phyloP scores from a whole-genome alignment of 2,113 vertebrate species.

The Stomatorhinus ivindoensis region DNA sequence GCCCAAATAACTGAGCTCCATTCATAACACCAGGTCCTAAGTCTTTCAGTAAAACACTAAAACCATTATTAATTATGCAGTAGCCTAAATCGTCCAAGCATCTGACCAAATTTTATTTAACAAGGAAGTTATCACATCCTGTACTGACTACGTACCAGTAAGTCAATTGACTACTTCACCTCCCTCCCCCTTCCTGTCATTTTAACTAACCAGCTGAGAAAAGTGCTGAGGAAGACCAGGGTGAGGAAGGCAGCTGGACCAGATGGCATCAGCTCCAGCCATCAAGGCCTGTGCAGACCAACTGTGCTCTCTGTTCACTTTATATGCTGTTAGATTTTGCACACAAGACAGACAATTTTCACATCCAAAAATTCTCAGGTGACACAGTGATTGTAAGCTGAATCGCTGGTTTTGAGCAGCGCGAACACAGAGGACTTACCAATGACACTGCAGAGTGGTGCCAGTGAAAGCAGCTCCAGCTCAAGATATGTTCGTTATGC shows the following conservation, averaged over 20 bases:
- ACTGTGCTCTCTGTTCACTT: not conserved
- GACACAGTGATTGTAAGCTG: not conserved
- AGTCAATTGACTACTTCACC: not conserved
- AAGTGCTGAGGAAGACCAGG: not conserved
- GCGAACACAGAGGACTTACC: not conserved
- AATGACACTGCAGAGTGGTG: not conserved
- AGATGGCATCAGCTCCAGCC: not conserved
- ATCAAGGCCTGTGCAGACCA: not conserved
- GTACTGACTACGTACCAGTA: not conserved
- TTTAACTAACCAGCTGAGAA: not conserved
- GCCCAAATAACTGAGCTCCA: not conserved
- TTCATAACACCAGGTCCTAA: not conserved
- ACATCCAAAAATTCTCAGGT: not conserved
- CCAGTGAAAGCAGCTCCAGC: not conserved
- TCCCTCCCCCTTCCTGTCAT: not conserved
- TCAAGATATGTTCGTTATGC: not conserved
- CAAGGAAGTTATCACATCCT: not conserved
- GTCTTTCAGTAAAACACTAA: not conserved
- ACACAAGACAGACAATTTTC: not conserved
- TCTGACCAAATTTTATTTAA: not conserved
- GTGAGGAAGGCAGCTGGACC: not conserved
- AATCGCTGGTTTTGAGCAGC: not conserved
- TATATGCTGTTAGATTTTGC: not conserved
- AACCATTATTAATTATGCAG: not conserved
- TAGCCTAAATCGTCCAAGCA: not conserved